Evolutionary conservation across 2,797 vertebrate species (phyloP).

Genomic region (Siniperca scherzeri): DNA sequence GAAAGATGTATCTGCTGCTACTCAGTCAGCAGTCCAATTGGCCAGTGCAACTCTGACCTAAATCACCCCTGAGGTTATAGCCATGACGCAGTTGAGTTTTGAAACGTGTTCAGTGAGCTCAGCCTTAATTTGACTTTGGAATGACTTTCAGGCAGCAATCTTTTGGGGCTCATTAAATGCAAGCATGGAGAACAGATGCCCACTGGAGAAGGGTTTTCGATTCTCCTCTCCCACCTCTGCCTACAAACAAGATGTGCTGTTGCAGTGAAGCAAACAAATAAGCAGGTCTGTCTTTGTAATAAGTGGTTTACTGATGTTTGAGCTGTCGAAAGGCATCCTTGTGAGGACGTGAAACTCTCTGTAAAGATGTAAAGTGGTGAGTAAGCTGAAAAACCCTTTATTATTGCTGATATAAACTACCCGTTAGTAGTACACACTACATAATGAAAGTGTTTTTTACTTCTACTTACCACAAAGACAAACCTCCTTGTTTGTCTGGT

Average conservation of each 20-base stretch:
- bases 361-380: conserved; percentile 34
- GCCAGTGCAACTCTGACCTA: conserved; percentile 40
- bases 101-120: conserved; percentile 48
- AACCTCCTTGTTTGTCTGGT: conserved; percentile 17
- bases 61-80: conserved; percentile 46
- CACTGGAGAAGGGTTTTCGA: conserved; percentile 55
- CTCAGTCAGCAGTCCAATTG: conserved; percentile 44
- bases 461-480: conserved; percentile 28
- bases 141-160: conserved; percentile 65
- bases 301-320: conserved; percentile 45
- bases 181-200: conserved; percentile 62
- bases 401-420: conserved; percentile 30
- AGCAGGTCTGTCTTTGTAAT: conserved; percentile 46
- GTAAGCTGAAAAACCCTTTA: conserved; percentile 11
- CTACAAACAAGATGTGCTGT: conserved; percentile 59
- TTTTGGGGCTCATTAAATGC: conserved; percentile 74
- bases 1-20: conserved; percentile 21
- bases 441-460: conserved; percentile 34
- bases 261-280: conserved; percentile 62
- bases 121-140: conserved; percentile 67
- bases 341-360: conserved; percentile 18
- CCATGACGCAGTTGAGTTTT: conserved; percentile 39
- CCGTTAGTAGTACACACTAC: background rate
- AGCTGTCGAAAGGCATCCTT: conserved; percentile 24
- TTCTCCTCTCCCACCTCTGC: conserved; percentile 51